Evolutionary conservation across 2,888 invertebrate genomes (phyloP).

Genomic region (Drosophila cognata): DNA sequence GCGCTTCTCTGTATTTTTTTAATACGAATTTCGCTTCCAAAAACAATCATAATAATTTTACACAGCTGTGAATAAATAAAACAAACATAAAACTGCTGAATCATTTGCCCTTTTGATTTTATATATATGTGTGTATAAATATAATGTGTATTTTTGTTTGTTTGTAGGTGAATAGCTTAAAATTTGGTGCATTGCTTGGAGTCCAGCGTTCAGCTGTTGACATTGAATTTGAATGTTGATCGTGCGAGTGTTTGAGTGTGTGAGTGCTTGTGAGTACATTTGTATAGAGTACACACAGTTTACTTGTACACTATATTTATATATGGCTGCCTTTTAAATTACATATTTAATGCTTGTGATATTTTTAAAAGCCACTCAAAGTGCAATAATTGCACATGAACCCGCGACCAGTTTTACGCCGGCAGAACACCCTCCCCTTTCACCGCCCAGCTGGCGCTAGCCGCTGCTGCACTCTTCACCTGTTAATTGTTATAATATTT

Average conservation of each 20-base stretch:
- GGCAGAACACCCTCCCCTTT: background rate
- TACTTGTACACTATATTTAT: conserved; percentile 17
- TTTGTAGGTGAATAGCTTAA: conserved; percentile 30
- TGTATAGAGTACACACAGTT: background rate
- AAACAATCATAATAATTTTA: conserved; percentile 14
- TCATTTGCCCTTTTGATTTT: conserved; percentile 37
- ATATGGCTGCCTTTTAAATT: conserved; percentile 41
- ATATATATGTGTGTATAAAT: conserved; percentile 2
- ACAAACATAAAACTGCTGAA: conserved; percentile 32
- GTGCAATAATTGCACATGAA: conserved; percentile 76
- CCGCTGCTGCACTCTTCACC: conserved; percentile 25
- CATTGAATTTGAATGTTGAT: conserved; percentile 53
- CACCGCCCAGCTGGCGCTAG: conserved; percentile 13
- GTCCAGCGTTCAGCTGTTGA: conserved; percentile 48
- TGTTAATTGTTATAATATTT: conserved; percentile 31
- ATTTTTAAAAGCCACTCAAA: conserved; percentile 60
- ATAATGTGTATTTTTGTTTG: background rate
- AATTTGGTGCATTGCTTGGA: conserved; percentile 45
- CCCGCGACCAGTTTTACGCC: conserved; percentile 49
- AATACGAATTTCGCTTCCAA: conserved; percentile 14
- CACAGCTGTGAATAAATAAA: conserved; percentile 31
- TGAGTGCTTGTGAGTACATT: background rate
- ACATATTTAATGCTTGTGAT: conserved; percentile 57
- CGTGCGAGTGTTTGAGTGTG: background rate
- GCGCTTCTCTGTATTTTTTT: background rate